Base-by-base conservation (phyloP, 2,113 vertebrate genomes). In the Phoxinus phoxinus region DNA sequence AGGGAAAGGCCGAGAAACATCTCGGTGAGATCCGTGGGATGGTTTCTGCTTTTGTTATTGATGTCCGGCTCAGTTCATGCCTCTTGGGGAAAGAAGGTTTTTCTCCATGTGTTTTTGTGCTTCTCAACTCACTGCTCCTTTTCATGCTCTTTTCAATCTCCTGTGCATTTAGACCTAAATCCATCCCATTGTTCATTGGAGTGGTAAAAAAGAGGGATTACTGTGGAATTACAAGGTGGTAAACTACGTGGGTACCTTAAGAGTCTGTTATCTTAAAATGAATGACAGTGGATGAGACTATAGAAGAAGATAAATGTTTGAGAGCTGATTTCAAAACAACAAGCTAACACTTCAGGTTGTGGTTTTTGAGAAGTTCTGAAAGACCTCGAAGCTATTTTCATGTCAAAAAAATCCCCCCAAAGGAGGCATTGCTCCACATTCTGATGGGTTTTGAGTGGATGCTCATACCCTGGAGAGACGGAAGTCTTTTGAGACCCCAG, bases 11-110 rank as follows among this genome's bases (percentile, higher is more conserved):
- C 41, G 51, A 85, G 79, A 87, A 72, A 85, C 25, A 51, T 75
- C 79, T 65, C 81, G 25, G 59, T 80, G 75, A 73, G 13, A 76
- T 81, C n/a, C 32, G 79, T 67, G 58, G 74, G 87, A 84, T 27
- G 41, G 27, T 65, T 74, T 44, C 56, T 87, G 63, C 63, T 51
- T 69, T 56, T 58, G 41, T 77, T 85, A 74, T 83, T 76, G 83
- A 85, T 80, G 76, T 74, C 82, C n/a, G 2, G 71, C 77, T 87
- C 37, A 35, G 83, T 74, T 37, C 30, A 41, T 73, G 27, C 10
- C 71, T 75, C 32, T n/a, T 75, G 74, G 76, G 69, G 13, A 71
- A 59, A 80, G 17, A 21, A 75, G 37, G 65, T 63, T 30, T 27
- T 25, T 61, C 27, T 87, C 17, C 17, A 17, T 41, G 48, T 12